Conservation (phyloP, 2,113 vertebrate genomes). For the Malurus melanocephalus region DNA sequence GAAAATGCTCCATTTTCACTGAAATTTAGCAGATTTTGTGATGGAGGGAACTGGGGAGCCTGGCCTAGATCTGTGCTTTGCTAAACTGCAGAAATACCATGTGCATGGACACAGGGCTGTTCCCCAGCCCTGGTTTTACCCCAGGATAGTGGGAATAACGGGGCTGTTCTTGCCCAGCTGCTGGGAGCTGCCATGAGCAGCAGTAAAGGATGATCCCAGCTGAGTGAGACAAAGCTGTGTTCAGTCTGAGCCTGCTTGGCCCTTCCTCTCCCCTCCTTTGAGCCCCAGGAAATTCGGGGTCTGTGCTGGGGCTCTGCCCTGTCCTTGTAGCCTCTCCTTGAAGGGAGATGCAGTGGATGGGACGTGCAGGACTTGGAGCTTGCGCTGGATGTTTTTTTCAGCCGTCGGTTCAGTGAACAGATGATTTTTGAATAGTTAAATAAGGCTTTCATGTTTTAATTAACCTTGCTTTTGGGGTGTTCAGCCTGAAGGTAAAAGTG, state of each 20-base stretch:
- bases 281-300: background rate
- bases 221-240: background rate
- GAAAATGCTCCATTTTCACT: background rate
- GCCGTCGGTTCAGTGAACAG: background rate
- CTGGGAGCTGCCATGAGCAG: rapidly evolving
- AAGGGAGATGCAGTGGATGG: rapidly evolving
- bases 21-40: background rate
- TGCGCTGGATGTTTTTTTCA: background rate
- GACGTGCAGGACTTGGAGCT: rapidly evolving
- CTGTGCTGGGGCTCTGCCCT: background rate
- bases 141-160: rapidly evolving
- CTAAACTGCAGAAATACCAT: background rate
- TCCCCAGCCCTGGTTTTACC: background rate
- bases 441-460: background rate
- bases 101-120: background rate
- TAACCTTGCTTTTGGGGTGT: background rate
- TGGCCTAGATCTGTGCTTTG: background rate
- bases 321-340: background rate
- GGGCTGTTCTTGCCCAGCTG: rapidly evolving
- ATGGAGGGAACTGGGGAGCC: background rate
- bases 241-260: background rate
- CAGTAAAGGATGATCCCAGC: too few relatives aligned
- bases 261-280: background rate
- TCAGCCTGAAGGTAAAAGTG: background rate
- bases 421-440: background rate